phyloP scores from a whole-genome alignment of 2,113 vertebrate genomes.

The Hypocryptadius cinnamomeus region DNA sequence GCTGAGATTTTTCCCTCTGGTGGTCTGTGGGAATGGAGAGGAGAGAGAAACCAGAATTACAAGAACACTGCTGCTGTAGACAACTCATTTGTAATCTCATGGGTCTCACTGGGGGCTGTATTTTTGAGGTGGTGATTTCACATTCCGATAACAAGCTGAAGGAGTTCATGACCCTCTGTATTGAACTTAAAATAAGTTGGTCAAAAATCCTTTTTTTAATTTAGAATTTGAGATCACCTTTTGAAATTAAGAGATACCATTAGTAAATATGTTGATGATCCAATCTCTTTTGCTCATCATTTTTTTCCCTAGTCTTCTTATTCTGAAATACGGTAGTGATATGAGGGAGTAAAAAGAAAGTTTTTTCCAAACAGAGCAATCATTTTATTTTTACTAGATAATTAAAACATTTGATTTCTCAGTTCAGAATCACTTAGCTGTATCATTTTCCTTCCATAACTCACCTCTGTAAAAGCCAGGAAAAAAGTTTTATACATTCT shows the following conservation, averaged over 20 bases:
- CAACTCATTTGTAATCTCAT: not conserved
- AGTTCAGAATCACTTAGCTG: not conserved
- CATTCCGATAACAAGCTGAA: not conserved
- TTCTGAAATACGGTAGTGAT: not conserved
- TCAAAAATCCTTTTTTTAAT: not conserved
- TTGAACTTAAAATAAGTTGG: not conserved
- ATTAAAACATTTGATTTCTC: not conserved
- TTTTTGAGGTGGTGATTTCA: not conserved
- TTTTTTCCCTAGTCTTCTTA: not conserved
- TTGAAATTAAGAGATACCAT: not conserved
- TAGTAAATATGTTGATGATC: not conserved
- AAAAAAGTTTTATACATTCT: not conserved
- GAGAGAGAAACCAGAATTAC: not conserved
- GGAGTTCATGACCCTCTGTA: not conserved
- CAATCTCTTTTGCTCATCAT: rapidly evolving
- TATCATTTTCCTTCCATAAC: not conserved
- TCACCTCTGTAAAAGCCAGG: not conserved
- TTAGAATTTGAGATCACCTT: not conserved
- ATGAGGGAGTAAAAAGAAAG: not conserved
- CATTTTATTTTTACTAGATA: not conserved
- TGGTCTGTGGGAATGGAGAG: not conserved
- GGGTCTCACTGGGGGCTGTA: not conserved
- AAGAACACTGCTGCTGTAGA: not conserved
- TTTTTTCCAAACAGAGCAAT: not conserved
- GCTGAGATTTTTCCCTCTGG: not conserved